Evolutionary conservation across 2,888 invertebrate species (phyloP), one percentile per base, ranked within the genome.

Genomic region (Oxytorus armatus): DNA sequence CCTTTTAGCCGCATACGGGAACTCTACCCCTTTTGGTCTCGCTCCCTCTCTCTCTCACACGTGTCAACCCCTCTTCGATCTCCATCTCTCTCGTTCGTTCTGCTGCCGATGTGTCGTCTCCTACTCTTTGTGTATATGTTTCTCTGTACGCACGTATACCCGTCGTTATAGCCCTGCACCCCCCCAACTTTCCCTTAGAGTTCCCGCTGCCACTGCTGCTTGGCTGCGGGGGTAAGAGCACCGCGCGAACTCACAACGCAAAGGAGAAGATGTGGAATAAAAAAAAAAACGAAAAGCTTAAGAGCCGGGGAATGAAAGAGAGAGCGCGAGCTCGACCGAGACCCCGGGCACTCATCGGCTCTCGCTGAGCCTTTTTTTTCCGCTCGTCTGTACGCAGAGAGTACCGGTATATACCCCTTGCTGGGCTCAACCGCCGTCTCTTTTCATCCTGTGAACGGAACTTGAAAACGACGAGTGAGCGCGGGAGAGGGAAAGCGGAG

Each of bases 341-440:
- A 85, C 83, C 83, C 84, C 83, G 82, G 84, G 88, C 86, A 88
- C 89, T 89, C 88, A 88, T 89, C 88, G 85, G 83, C 86, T 88
- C 87, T 89, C 82, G 86, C 88, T 87, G 87, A 89, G 87, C 88
- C 87, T 88, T 89, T 89, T 89, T 89, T 89, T 88, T 88, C 86
- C 84, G 84, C 83, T 84, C 83, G 23, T 63, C 65, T 61, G 55
- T 65, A 39, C 61, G 51, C 25, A 72, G 77, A n/a, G n/a, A 59
- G 65, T 49, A 69, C 59, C 74, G 25, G 73, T 44, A 53, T 55
- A 53, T n/a, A n/a, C n/a, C 44, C 72, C 39, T 36, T 29, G 59
- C 33, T 21, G 70, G 44, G 49, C 61, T 63, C 47, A 51, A 59
- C 44, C 78, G 61, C 77, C 78, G 70, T 81, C 70, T 74, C 74